Conservation (phyloP, 2,797 vertebrate species). For the Triplophysa yarkandensis region DNA sequence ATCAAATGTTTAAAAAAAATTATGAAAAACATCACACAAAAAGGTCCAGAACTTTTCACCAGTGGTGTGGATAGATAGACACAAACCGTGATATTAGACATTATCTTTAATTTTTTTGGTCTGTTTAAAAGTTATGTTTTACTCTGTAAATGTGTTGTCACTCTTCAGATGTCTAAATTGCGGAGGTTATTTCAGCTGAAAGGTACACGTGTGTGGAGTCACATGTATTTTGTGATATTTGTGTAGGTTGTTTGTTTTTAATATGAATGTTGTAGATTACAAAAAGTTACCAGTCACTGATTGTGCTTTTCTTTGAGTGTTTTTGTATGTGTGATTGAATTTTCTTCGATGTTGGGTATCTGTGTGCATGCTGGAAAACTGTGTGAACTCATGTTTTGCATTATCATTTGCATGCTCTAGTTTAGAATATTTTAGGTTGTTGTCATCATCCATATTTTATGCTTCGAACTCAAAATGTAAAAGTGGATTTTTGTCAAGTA, state of each 20-base stretch:
- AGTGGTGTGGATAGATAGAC: background rate
- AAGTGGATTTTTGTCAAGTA: background rate
- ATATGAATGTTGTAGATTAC: background rate
- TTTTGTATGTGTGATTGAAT: conserved; percentile 29
- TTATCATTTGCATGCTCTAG: conserved; percentile 39
- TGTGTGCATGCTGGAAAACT: conserved; percentile 30
- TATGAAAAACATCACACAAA: no score
- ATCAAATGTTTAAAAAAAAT: no score
- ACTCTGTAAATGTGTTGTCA: conserved; percentile 20
- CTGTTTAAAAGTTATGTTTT: background rate
- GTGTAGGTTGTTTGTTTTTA: background rate
- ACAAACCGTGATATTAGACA: background rate
- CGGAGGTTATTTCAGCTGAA: conserved; percentile 34
- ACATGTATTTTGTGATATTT: conserved; percentile 1
- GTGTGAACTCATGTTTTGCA: conserved; percentile 6
- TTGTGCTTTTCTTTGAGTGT: background rate
- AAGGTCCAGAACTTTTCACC: no score
- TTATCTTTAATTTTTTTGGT: no score
- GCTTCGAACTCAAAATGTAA: background rate
- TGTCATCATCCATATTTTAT: background rate
- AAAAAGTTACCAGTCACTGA: background rate
- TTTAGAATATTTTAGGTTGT: background rate
- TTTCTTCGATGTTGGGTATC: conserved; percentile 33
- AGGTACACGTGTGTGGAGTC: conserved; percentile 42
- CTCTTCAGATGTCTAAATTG: conserved; percentile 41